These are phyloP conservation scores for Orientallactaga sibirica DNA, from an alignment of 2,797 vertebrate species.

Conservation along the genomic window DNA sequence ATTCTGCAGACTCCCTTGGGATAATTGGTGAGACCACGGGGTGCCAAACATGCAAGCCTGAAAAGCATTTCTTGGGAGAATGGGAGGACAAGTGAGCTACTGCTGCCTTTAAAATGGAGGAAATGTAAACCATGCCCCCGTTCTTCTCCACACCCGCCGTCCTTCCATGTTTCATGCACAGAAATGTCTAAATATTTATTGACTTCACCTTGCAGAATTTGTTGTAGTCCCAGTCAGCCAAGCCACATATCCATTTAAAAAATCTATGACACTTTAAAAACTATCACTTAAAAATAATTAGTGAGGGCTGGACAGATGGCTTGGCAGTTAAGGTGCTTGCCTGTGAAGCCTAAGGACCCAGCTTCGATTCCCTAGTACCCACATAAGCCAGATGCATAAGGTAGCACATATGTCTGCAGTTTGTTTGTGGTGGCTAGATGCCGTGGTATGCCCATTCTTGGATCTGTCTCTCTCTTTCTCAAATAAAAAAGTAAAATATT, in stretches of 20 bases:
- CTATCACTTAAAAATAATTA: conserved; percentile 66
- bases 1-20: conserved; percentile 63
- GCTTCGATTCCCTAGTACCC: no score
- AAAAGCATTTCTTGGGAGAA: conserved; percentile 63
- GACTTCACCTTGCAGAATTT: conserved; percentile 64
- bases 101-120: conserved; percentile 63
- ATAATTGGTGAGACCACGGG: conserved; percentile 56
- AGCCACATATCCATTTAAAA: background rate
- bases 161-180: conserved; percentile 40
- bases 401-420: no score
- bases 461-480: no score
- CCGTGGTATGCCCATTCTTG: no score
- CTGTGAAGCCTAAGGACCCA: no score
- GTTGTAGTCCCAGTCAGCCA: conserved; percentile 5
- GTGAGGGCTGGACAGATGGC: no score
- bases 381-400: no score
- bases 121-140: conserved; percentile 66
- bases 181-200: conserved; percentile 75
- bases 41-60: conserved; percentile 56
- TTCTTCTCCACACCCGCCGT: conserved; percentile 50
- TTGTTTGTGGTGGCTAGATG: no score
- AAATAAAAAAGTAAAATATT: no score
- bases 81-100: conserved; percentile 30
- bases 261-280: conserved; percentile 41
- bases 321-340: no score